Conservation (phyloP, 2,888 invertebrate genomes). For the Trisateles emortualis region DNA sequence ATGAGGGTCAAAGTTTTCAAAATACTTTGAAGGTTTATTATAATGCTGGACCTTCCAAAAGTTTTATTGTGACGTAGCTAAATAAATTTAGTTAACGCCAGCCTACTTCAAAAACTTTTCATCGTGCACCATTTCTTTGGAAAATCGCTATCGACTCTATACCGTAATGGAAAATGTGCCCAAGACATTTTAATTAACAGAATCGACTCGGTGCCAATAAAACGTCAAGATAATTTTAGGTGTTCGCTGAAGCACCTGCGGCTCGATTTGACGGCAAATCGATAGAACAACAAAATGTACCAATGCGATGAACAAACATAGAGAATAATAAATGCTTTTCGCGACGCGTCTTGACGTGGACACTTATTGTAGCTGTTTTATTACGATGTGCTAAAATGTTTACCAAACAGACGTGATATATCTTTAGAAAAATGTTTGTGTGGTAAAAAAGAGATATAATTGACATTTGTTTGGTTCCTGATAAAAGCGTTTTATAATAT, state of each 20-base stretch:
- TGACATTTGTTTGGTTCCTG: too few species aligned
- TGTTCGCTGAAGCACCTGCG: conserved; percentile 69
- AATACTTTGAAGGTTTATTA: background rate
- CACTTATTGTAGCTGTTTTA: background rate
- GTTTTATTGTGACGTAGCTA: background rate
- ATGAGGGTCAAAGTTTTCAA: background rate
- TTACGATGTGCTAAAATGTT: background rate
- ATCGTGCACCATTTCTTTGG: conserved; percentile 18
- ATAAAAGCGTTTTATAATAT: too few species aligned
- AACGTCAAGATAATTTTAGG: conserved; percentile 75
- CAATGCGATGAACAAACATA: conserved; percentile 17
- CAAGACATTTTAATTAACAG: conserved; percentile 71
- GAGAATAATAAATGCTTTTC: conserved; percentile 22
- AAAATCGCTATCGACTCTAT: conserved; percentile 30
- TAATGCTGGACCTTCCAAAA: background rate
- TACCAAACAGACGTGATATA: background rate
- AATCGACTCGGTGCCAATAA: conserved; percentile 67
- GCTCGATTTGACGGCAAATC: conserved; percentile 67
- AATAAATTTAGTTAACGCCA: background rate
- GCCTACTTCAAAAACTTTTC: conserved; percentile 1
- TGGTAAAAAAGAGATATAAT: too few species aligned
- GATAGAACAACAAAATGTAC: conserved; percentile 57
- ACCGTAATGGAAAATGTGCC: conserved; percentile 46
- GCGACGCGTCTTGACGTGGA: background rate
- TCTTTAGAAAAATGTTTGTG: too few species aligned